phyloP scores from a whole-genome alignment of 2,113 vertebrate genomes.

The Hiodon tergisus region DNA sequence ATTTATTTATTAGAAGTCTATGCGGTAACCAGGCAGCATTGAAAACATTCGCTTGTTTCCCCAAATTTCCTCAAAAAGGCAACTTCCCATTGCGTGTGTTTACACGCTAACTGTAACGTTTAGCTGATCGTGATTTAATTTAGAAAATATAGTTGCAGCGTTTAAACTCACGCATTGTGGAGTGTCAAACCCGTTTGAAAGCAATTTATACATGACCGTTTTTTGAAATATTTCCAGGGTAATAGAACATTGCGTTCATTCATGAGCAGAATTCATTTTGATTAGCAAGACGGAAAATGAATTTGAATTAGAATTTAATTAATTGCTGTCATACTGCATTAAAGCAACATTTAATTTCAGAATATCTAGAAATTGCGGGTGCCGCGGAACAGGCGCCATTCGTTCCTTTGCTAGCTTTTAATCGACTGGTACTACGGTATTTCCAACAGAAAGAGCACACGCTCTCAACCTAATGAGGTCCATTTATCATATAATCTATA shows the following conservation, averaged over 20 bases:
- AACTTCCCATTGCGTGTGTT: no score
- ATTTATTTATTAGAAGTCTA: no score
- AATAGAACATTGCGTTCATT: slow-evolving; percentile 1
- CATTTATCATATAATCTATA: not conserved
- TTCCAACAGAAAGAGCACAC: not conserved
- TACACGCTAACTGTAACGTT: no score
- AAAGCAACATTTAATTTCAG: slow-evolving; percentile 17
- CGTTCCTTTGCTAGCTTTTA: not conserved
- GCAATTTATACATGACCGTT: not conserved
- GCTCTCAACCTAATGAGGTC: not conserved
- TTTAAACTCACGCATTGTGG: not conserved
- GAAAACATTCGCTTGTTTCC: no score
- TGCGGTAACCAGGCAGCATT: no score
- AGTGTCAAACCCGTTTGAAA: slow-evolving; percentile 1
- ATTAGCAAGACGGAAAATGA: not conserved
- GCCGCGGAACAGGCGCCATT: not conserved
- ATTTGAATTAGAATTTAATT: slow-evolving; percentile 6
- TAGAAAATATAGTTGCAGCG: no score
- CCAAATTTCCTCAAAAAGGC: no score
- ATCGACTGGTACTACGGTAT: slow-evolving; percentile 2
- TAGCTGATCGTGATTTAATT: no score
- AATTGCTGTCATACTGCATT: slow-evolving; percentile 18
- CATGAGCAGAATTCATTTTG: slow-evolving; percentile 1
- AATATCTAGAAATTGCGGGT: not conserved
- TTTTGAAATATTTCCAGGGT: not conserved